These are phyloP conservation scores for Sinodicranocentrus sp. DNA, from an alignment of 2,888 invertebrate genomes.

Conservation along the genomic window DNA sequence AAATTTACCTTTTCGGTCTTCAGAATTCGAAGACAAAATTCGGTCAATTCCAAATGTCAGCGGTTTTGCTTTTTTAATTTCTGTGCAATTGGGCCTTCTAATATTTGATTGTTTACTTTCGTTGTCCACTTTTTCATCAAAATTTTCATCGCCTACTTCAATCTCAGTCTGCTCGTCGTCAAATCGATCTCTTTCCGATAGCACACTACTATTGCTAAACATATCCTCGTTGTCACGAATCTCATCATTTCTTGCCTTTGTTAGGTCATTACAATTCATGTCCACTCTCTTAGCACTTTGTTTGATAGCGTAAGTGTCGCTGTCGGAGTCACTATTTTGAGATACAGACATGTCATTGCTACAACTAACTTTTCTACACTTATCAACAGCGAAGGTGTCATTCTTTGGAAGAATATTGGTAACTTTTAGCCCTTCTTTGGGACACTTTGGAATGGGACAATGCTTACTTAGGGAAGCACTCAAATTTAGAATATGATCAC, in stretches of 20 bases:
- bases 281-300: slow-evolving; percentile 24
- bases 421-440: not conserved
- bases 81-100: too few relatives aligned
- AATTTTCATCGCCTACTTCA: slow-evolving; percentile 44
- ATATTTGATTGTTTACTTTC: not conserved
- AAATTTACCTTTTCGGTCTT: slow-evolving; percentile 44
- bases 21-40: slow-evolving; percentile 62
- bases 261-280: slow-evolving; percentile 51
- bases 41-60: slow-evolving; percentile 75
- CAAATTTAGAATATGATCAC: slow-evolving; percentile 50
- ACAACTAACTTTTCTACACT: not conserved
- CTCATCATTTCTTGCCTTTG: slow-evolving; percentile 8
- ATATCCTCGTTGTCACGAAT: not conserved
- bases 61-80: slow-evolving; percentile 19
- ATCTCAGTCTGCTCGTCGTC: slow-evolving; percentile 45
- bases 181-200: slow-evolving; percentile 20
- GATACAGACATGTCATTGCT: not conserved
- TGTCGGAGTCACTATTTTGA: not conserved
- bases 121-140: not conserved
- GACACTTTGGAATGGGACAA: slow-evolving; percentile 21
- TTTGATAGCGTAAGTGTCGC: not conserved
- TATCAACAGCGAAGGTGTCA: too few relatives aligned
- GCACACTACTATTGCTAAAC: slow-evolving; percentile 9
- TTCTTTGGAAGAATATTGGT: not conserved
- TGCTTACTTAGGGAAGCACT: slow-evolving; percentile 50